Base-by-base conservation (phyloP, 2,888 invertebrate genomes). In the Sarcophaga carnaria region DNA sequence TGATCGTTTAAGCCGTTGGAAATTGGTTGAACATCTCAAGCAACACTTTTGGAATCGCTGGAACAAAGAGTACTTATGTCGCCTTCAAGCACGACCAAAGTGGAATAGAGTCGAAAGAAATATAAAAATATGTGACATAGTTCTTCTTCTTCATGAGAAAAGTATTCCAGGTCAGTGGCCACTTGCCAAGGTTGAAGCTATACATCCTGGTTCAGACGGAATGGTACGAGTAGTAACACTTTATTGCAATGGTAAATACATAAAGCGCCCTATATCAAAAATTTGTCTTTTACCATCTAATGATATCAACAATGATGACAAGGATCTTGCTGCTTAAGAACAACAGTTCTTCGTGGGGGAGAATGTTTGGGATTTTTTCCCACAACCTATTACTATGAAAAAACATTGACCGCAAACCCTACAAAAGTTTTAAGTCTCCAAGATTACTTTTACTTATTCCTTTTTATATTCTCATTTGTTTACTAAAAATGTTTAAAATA, bases 11-110 rank as follows among this genome's bases (percentile, higher is more conserved):
- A 67, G 27, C 10, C 63, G 76, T 6, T 80, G 84, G 84, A 80
- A 49, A 66, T 63, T 72, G 2, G 66, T 84, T n/a, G 76, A 74
- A 64, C 3, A n/a, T 20, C 14, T 80, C 1, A 76, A 84, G 20
- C 80, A 76, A 47, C 47, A 77, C 37, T 88, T 88, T 59, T 88
- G 87, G 80, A 66, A 69, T 11, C 77, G 83, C 17, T 88, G 87
- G 85, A 75, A 59, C 12, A 27, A 6, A 3, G 87, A 88, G 54
- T 88, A 85, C 70, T 4, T 78, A 5, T 17, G 25, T 25, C 70
- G 66, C 37, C 37, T 67, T 10, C 17, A 87, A 10, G 60, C 59
- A 37, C 67, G 85, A 11, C 78, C 78, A 12, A 87, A 86, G n/a
- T 88, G 86, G 49, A 49, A 49, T 49, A 49, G 49, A 14, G 14